These are phyloP conservation scores for Lasioglossum figueresi DNA, from an alignment of 2,888 invertebrate genomes.

Conservation along the genomic window DNA sequence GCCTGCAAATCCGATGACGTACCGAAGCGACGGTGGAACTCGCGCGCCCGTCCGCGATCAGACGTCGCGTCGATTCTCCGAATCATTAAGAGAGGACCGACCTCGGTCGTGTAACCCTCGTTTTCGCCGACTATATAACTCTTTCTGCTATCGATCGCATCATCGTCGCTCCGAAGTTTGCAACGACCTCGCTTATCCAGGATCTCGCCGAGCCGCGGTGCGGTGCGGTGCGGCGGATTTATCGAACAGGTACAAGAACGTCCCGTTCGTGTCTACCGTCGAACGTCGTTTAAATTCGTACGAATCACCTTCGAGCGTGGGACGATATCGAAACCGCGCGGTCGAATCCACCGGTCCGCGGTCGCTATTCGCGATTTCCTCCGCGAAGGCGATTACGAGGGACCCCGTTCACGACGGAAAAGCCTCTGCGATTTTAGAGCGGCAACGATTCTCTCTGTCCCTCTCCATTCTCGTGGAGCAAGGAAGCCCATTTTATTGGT, in stretches of 20 bases:
- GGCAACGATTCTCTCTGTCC: not conserved
- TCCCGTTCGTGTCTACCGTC: conserved; percentile 25
- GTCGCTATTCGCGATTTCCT: not conserved
- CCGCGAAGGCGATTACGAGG: not conserved
- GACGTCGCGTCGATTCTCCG: conserved; percentile 61
- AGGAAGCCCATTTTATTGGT: not conserved
- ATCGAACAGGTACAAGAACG: conserved; percentile 52
- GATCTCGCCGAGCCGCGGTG: conserved; percentile 42
- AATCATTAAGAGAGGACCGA: conserved; percentile 63
- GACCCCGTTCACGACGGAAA: not conserved
- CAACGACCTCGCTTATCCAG: conserved; percentile 50
- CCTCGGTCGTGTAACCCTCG: conserved; percentile 56
- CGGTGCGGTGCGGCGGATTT: conserved; percentile 32
- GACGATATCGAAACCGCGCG: conserved; percentile 3
- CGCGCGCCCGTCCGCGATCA: conserved; percentile 12
- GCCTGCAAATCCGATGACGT: conserved; percentile 33
- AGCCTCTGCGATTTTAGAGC: not conserved
- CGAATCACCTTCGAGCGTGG: conserved; percentile 17
- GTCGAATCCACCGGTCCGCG: not conserved
- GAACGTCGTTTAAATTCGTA: conserved; percentile 49
- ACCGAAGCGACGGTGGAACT: not conserved
- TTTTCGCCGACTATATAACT: conserved; percentile 53
- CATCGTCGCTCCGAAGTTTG: conserved; percentile 54
- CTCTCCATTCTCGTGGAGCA: not conserved
- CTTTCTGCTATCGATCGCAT: conserved; percentile 62